These are phyloP conservation scores for Indicator maculatus DNA, from an alignment of 2,113 vertebrate species.

Conservation along the genomic window DNA sequence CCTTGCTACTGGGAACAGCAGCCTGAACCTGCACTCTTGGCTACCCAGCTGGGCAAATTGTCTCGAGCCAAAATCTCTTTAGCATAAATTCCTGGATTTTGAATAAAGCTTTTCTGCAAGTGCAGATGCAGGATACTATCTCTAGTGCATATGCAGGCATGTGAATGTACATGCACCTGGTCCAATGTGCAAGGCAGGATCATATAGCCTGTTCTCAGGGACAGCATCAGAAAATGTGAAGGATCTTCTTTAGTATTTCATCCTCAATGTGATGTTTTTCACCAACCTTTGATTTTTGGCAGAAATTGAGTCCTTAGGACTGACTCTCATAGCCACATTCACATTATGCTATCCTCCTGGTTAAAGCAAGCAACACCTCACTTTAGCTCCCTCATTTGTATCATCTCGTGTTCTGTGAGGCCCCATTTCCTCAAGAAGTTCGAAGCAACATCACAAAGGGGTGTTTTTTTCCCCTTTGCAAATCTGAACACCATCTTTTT, in stretches of 20 bases:
- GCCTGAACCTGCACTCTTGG: neutral
- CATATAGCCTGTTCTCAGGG: accelerated
- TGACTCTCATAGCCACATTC: neutral
- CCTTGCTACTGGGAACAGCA: neutral
- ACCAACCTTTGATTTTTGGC: neutral
- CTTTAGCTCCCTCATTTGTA: neutral
- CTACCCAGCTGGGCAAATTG: neutral
- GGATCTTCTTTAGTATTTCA: neutral
- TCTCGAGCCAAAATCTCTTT: neutral
- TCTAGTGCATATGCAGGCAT: accelerated
- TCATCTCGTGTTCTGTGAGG: accelerated
- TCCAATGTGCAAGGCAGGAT: neutral
- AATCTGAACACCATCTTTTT: neutral
- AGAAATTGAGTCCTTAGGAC: neutral
- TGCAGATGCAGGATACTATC: neutral
- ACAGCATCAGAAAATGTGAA: neutral
- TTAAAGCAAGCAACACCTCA: neutral
- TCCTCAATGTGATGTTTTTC: neutral
- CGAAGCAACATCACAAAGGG: neutral
- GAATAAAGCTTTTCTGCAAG: neutral
- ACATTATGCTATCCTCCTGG: neutral
- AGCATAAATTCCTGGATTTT: neutral
- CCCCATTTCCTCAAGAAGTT: neutral
- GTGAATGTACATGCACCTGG: neutral
- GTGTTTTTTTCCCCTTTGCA: neutral